Conservation (phyloP, 2,113 vertebrate species). For the Eudyptes chrysolophus region DNA sequence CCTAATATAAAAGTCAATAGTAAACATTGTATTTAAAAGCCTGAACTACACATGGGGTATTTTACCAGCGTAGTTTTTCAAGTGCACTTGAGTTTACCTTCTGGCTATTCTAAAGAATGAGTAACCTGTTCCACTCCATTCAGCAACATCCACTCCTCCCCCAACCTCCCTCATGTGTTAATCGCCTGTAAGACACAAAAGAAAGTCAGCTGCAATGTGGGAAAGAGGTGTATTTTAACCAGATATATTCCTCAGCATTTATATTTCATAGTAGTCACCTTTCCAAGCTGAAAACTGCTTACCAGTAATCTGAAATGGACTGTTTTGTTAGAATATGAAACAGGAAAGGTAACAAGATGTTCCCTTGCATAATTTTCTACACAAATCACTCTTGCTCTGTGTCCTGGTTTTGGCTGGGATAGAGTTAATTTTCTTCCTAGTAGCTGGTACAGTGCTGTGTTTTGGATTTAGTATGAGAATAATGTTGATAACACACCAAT, state of each 20-base stretch:
- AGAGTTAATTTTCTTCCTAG: too few species aligned
- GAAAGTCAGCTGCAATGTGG: not conserved
- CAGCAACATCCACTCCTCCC: not conserved
- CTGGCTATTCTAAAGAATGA: constrained; percentile 14
- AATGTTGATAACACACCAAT: too few species aligned
- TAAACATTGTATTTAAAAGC: not conserved
- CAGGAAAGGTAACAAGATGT: not conserved
- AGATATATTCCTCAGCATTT: not conserved
- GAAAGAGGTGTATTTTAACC: not conserved
- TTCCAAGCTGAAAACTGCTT: not conserved
- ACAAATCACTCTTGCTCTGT: not conserved
- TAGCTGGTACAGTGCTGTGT: too few species aligned
- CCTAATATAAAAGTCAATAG: not conserved
- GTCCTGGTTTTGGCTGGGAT: too few species aligned
- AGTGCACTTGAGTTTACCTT: constrained; percentile 12
- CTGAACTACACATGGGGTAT: not conserved
- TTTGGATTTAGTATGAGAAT: too few species aligned
- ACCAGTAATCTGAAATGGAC: not conserved
- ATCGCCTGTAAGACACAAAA: not conserved
- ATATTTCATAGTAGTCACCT: not conserved
- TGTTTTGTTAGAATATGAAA: not conserved
- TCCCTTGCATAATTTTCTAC: not conserved
- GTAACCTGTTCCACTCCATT: not conserved
- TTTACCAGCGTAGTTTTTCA: not conserved
- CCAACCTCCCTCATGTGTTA: not conserved